A percentile compares a stretch with the other conserved stretches of the same genome.
Conservation (phyloP, 2,888 invertebrate species). For the Pollenia griseotomentosa region DNA sequence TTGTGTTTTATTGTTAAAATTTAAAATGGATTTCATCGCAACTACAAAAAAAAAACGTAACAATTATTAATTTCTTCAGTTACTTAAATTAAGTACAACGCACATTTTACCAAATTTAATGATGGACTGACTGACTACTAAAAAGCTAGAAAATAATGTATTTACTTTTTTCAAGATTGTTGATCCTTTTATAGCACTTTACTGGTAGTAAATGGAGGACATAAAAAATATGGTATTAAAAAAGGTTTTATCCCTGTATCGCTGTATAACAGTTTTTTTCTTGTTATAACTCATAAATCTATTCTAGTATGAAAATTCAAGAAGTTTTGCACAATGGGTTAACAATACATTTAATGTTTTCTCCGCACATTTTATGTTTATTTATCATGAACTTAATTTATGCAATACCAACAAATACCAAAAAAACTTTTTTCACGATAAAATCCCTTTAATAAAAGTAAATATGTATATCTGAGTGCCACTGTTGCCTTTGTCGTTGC, state of each 20-base stretch:
- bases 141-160: not conserved
- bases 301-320: too few species aligned
- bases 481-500: not conserved
- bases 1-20: too few species aligned
- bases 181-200: not conserved
- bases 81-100: not conserved
- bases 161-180: not conserved
- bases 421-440: not conserved
- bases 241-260: too few species aligned
- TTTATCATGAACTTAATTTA: constrained; percentile 46
- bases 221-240: not conserved
- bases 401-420: too few species aligned
- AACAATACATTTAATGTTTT: not conserved
- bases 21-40: too few species aligned
- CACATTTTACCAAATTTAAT: not conserved
- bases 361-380: constrained; percentile 9
- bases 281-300: too few species aligned
- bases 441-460: constrained; percentile 2
- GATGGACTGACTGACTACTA: not conserved
- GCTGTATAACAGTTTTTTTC: too few species aligned
- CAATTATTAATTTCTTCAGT: too few species aligned
- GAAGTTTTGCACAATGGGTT: constrained; percentile 8
- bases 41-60: too few species aligned
- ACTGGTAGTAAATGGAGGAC: not conserved
- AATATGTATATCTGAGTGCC: not conserved